Evolutionary conservation across 2,888 invertebrate genomes (phyloP), one percentile per base, ranked within the genome.

Genomic region (Phorcus lineatus): DNA sequence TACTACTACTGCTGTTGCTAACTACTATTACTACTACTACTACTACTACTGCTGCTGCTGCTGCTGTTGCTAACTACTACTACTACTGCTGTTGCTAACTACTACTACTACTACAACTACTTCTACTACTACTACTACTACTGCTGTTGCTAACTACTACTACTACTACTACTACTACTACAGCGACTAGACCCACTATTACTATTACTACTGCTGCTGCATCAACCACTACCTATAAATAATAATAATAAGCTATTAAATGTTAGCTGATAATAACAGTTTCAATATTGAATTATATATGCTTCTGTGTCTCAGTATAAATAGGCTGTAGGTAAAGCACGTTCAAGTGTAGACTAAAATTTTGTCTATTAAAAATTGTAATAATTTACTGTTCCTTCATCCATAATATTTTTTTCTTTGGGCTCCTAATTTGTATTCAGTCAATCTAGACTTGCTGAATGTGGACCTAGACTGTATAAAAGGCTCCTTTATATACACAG

Each of bases 191-290:
- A 62, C 1, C 77, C 62, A 57, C 77, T 77, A 77, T 62, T 77
- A 77, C 62, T 57, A 77, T 62, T 77, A 77, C 77, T 77, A 57
- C 62, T 77, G 40, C 77, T 77, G 62, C 77, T 77, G 62, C 53
- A 62, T 24, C 9, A 76, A 76, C 13, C 17, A 76, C 76, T 22
- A 53, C 52, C 31, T 74, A 11, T 2, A 28, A 31, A 53, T 24
- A 76, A 19, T 76, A 1, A 4, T 75, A 75, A n/a, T 75, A 52
- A 11, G 40, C 19, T 22, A n/a, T 11, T n/a, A n/a, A n/a, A n/a
- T n/a, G n/a, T n/a, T n/a, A n/a, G n/a, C n/a, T n/a, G n/a, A n/a
- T n/a, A n/a, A n/a, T n/a, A n/a, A n/a, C n/a, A n/a, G n/a, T n/a
- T n/a, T n/a, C n/a, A n/a, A n/a, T n/a, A n/a, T n/a, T n/a, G n/a